Evolutionary conservation across 2,888 invertebrate species (phyloP), one percentile per base, ranked within the genome.

Genomic region (Cylloceria caligata): DNA sequence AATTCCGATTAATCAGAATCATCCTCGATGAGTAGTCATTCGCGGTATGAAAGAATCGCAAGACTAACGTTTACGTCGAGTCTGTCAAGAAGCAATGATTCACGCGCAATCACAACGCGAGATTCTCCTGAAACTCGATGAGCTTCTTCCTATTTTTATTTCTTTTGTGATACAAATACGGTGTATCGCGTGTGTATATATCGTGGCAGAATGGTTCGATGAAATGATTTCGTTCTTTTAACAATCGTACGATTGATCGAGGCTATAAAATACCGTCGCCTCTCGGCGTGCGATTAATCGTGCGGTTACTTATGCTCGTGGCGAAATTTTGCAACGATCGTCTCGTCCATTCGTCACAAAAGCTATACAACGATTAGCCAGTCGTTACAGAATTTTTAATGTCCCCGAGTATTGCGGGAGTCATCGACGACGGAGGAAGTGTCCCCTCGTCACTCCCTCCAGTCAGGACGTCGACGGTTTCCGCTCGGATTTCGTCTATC

Each of bases 401-500:
- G 11, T 9, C 52, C 3, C 1, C 52, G 52, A 52, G 52, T 52
- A 13, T n/a, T 11, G 42, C 11, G 52, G 21, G 52, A 52, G 52
- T 52, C 52, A 21, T 52, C 52, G 52, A 5, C 52, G 24, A 21
- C 52, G 52, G 39, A 55, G 69, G 69, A 69, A 69, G 52, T 68
- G n/a, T n/a, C n/a, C n/a, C n/a, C n/a, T n/a, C n/a, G n/a, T n/a
- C n/a, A n/a, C 19, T 16, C 36, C 36, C 36, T 21, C 49, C 49
- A 52, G 49, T 36, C 49, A 49, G 68, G 52, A 45, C 21, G 68
- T 52, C 24, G 34, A 55, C 27, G 39, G 55, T 55, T 69, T 69
- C 69, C 69, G 69, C 52, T 69, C 24, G 69, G n/a, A 36, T 55
- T 69, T 55, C 55, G 69, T 55, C 39, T 69, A 69, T 69, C 69